phyloP scores from a whole-genome alignment of 2,888 invertebrate genomes.

The Catocala sponsa region DNA sequence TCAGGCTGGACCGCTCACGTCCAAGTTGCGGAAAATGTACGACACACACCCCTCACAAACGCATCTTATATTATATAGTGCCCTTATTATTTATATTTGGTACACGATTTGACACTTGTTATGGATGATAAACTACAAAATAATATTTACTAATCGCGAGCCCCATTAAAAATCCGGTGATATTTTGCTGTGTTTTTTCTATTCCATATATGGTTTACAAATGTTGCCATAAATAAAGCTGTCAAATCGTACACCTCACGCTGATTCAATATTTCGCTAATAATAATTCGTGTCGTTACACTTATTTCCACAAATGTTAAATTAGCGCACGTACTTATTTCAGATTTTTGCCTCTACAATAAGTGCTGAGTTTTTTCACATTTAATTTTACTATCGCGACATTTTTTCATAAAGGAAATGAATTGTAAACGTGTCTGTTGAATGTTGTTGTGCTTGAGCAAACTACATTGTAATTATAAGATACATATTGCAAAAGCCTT shows the following conservation, averaged over 20 bases:
- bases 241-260: constrained; percentile 40
- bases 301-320: constrained; percentile 48
- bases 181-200: not conserved
- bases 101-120: constrained; percentile 38
- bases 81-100: constrained; percentile 37
- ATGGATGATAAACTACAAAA: not conserved
- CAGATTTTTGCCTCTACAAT: constrained; percentile 39
- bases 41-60: constrained; percentile 66
- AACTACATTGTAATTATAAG: not conserved
- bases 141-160: not conserved
- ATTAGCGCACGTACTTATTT: constrained; percentile 49
- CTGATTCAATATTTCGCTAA: constrained; percentile 47
- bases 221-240: constrained; percentile 1
- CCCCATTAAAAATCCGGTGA: too few species aligned
- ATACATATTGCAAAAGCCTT: not conserved
- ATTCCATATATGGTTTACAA: not conserved
- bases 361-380: constrained; percentile 45
- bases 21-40: constrained; percentile 90
- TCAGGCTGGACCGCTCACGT: constrained; percentile 94
- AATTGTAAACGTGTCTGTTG: constrained; percentile 6
- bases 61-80: constrained; percentile 54
- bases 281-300: constrained; percentile 53
- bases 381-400: constrained; percentile 42
- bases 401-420: constrained; percentile 34
- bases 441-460: not conserved